Base-by-base conservation (phyloP, 2,888 invertebrate genomes). In the Scaptodrosophila latifasciaeformis region DNA sequence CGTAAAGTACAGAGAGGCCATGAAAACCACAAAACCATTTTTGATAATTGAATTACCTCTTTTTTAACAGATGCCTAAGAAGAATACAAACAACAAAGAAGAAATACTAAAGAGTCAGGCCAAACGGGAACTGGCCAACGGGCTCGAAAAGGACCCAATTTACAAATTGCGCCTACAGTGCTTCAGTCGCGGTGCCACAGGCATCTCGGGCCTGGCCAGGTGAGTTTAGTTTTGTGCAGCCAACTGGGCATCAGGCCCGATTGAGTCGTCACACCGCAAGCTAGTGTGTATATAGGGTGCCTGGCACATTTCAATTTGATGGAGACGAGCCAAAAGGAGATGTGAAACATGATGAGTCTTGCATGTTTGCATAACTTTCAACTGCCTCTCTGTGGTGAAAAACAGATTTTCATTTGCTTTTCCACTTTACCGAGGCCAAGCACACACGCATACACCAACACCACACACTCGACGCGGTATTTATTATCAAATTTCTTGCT, bases 181-280 rank as follows among this genome's bases (percentile, higher is more conserved):
- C 85, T 88, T 97, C 48, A 89, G 93, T 1, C 89, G 96, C 57
- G 98, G 97, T 15, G 93, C 96, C 21, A 90, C 90, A 19, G 97
- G 97, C 49, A 96, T 98, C 82, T 89, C 97, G 76, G 94, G 93
- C 1, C 87, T 98, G 42, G 94, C 93, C 75, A 92, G 95, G 93
- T 95, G 85, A 87, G 87, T 82, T 24, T 7, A 24, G 10, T 40
- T 17, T 40, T 18, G 1, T 35, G 35, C 12, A 37, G 37, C 37
- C 6, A 3, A 24, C 24, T 7, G n/a, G 10, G 2, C 34, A 34
- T 13, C 15, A 15, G n/a, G 34, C 15, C 15, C 12, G 15, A 12
- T 34, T 34, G 34, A 34, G 13, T 7, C 34, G 34, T 15, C 34
- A 34, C n/a, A n/a, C 13, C 34, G 15, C 12, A 34, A 12, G 27